Evolutionary conservation across 2,797 vertebrate genomes (phyloP), one percentile per base, ranked within the genome.

Genomic region (Notolabrus celidotus): DNA sequence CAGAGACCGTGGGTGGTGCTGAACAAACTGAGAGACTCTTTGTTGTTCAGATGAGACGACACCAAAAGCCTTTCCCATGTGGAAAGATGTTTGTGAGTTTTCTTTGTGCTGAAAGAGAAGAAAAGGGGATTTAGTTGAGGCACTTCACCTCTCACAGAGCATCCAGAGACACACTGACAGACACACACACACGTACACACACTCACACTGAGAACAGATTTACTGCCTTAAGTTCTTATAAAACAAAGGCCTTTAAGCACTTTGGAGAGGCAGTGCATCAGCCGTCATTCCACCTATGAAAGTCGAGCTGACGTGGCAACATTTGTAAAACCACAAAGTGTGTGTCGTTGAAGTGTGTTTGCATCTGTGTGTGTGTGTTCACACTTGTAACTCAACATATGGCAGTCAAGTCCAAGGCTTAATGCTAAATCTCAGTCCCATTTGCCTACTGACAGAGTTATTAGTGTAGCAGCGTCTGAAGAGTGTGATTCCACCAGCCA

Each of bases 211-310:
- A 47, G 43, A 27, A 33, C 16, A 59, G 56, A 36, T 67, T 55
- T 39, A 23, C 59, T 57, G 56, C 39, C 20, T 31, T 16, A 15
- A 69, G 34, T 69, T 66, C 50, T 53, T 52, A 23, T 42, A 59
- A 60, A 79, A 79, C 63, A 53, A 76, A 77, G 31, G 55, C 47
- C 54, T 69, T 64, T 46, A 16, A 66, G 74, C 56, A 11, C 59
- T 61, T 57, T 27, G 4, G 38, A 62, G 55, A 22, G 27, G 38
- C 23, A 12, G 29, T 4, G 53, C 59, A 50, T 78, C 62, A 46
- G 83, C 79, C 71, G 55, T 87, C 72, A 79, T 69, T 65, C 27
- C 39, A 78, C 61, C 33, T 65, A 19, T 82, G 64, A 72, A 80
- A 3, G 22, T 65, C 71, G 39, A 19, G 74, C 56, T 78, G 78